Conservation (phyloP, 2,797 vertebrate genomes). For the Diceros bicornis region DNA sequence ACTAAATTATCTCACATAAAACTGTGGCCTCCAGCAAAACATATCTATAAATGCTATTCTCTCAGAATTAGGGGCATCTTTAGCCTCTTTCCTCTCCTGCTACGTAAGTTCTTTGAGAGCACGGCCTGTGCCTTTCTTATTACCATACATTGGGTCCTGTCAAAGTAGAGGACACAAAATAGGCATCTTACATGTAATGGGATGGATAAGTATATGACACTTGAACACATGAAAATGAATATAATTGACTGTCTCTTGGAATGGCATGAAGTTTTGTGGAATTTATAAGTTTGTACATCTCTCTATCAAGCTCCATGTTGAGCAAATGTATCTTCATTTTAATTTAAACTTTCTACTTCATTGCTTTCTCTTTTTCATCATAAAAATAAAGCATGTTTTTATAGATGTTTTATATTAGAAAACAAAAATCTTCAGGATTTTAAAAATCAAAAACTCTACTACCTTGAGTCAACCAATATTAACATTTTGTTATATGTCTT, state of each 20-base stretch:
- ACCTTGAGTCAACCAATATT: not conserved
- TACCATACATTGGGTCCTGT: not conserved
- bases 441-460: slow-evolving; percentile 1
- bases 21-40: not conserved
- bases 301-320: not conserved
- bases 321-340: not conserved
- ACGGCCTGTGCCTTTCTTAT: not conserved
- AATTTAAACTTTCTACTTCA: not conserved
- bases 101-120: not conserved
- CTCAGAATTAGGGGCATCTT: not conserved
- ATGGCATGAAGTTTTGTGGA: not conserved
- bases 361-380: not conserved
- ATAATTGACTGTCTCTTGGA: not conserved
- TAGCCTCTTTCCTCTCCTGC: not conserved
- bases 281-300: not conserved
- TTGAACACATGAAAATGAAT: not conserved
- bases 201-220: not conserved
- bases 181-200: not conserved
- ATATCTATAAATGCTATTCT: not conserved
- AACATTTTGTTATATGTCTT: not conserved
- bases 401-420: not conserved
- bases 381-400: not conserved
- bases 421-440: not conserved
- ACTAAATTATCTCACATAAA: slow-evolving; percentile 47
- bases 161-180: not conserved